Evolutionary conservation across 2,797 vertebrate genomes (phyloP).

Genomic region (Cheirogaleus major): DNA sequence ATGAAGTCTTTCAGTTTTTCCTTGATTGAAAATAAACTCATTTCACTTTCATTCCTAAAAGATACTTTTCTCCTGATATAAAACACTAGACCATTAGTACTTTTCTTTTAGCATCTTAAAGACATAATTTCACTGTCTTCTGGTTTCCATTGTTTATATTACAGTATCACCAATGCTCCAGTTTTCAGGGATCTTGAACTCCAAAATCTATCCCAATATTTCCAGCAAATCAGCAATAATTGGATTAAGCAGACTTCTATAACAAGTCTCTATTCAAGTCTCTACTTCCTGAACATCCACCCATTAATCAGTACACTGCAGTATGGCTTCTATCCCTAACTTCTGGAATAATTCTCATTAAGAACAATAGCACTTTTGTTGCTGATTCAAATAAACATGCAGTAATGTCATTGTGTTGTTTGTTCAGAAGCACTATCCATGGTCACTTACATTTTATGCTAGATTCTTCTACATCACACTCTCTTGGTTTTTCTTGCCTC

Average conservation of each 20-base stretch:
- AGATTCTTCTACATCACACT: neutral
- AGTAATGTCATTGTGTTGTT: neutral
- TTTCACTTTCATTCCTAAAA: neutral
- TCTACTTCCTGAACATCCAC: neutral
- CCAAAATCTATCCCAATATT: neutral
- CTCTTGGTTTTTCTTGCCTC: neutral
- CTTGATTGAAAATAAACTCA: slow-evolving; percentile 29
- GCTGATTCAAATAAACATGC: neutral
- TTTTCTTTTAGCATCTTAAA: neutral
- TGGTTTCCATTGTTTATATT: neutral
- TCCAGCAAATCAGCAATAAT: slow-evolving; percentile 7
- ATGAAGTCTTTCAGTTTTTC: slow-evolving; percentile 10
- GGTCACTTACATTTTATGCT: neutral
- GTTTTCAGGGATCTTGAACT: neutral
- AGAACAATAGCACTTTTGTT: neutral
- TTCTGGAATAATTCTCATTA: neutral
- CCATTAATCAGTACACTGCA: neutral
- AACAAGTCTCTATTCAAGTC: neutral
- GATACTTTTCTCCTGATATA: neutral
- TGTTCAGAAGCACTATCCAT: neutral
- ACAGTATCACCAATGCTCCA: neutral
- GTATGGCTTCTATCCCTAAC: neutral
- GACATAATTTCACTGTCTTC: slow-evolving; percentile 21
- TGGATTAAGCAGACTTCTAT: neutral
- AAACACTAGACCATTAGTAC: neutral